Conservation (phyloP, 2,797 vertebrate species). For the Dicrostonyx torquatus region DNA sequence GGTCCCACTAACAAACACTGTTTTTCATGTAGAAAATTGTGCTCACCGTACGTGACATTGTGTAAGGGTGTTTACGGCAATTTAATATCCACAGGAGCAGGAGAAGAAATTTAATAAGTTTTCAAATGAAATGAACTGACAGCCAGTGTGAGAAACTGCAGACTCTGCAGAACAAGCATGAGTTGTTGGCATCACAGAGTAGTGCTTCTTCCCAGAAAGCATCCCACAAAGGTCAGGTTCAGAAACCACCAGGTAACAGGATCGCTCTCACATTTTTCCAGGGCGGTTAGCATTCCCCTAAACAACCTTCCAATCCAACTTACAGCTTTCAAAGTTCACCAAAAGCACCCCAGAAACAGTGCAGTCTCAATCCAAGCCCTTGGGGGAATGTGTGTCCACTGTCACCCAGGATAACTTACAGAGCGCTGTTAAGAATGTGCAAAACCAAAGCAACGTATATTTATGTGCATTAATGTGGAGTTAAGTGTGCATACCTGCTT, state of each 20-base stretch:
- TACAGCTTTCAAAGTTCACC: conserved; percentile 59
- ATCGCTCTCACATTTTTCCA: conserved; percentile 65
- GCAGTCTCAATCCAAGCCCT: conserved; percentile 13
- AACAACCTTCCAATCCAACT: conserved; percentile 59
- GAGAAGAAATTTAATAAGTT: conserved; percentile 78
- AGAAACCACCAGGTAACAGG: conserved; percentile 77
- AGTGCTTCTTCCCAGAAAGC: conserved; percentile 74
- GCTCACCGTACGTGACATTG: conserved; percentile 54
- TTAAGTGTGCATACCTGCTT: neutral
- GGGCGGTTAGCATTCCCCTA: conserved; percentile 76
- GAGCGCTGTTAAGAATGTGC: conserved; percentile 58
- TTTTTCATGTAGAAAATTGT: conserved; percentile 68
- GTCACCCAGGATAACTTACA: conserved; percentile 40
- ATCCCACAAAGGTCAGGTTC: conserved; percentile 66
- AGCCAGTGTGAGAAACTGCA: conserved; percentile 70
- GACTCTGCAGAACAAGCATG: conserved; percentile 64
- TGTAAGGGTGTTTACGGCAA: conserved; percentile 63
- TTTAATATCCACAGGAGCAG: conserved; percentile 67
- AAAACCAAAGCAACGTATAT: conserved; percentile 61
- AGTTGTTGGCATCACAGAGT: conserved; percentile 70
- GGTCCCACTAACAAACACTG: conserved; percentile 67
- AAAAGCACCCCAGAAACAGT: conserved; percentile 67
- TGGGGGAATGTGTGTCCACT: conserved; percentile 62
- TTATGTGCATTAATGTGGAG: neutral
- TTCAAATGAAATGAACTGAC: conserved; percentile 75